Conservation (phyloP, 2,888 invertebrate species). For the Liposcelis brunnea region DNA sequence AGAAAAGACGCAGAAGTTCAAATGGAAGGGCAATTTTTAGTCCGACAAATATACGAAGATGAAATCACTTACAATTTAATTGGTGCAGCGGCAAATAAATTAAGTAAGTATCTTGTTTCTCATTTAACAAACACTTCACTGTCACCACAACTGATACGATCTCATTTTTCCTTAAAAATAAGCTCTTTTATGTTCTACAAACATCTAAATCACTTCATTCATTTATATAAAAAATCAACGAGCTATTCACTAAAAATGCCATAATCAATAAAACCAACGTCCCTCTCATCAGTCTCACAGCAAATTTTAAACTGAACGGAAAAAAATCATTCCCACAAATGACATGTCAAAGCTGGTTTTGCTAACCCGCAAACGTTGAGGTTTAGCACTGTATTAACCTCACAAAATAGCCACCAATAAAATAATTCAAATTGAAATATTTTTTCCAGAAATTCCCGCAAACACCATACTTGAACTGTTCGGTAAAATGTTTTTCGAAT, state of each 20-base stretch:
- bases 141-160: not conserved
- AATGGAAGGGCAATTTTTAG: conserved; percentile 91
- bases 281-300: too few species aligned
- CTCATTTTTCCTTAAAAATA: conserved; percentile 5
- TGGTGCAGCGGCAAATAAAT: conserved; percentile 74
- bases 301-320: too few species aligned
- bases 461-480: conserved; percentile 77
- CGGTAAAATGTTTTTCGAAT: conserved; percentile 90
- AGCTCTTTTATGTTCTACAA: conserved; percentile 1
- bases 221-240: too few species aligned
- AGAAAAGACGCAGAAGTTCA: conserved; percentile 83
- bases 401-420: too few species aligned
- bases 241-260: too few species aligned
- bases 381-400: too few species aligned
- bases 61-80: conserved; percentile 89
- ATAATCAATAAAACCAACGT: too few species aligned
- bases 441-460: conserved; percentile 83
- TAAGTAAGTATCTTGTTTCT: conserved; percentile 55
- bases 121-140: not conserved
- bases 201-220: too few species aligned
- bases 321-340: too few species aligned
- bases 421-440: too few species aligned
- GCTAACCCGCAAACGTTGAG: too few species aligned
- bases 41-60: conserved; percentile 88
- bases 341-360: too few species aligned